These are phyloP conservation scores for Patella caerulea DNA, from an alignment of 2,888 invertebrate genomes.

Conservation along the genomic window DNA sequence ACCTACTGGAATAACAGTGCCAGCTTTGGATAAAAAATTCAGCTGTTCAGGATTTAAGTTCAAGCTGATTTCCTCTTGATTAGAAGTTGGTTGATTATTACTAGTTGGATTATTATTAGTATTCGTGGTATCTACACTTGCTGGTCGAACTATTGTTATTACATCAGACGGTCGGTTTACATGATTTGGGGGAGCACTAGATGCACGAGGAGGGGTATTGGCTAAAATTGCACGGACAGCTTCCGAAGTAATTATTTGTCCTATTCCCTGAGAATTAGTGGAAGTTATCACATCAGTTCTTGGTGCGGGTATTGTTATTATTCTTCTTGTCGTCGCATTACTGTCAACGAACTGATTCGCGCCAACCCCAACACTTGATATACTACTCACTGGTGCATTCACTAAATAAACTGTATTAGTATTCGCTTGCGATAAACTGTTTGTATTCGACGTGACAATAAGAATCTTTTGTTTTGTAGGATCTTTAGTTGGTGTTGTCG, in stretches of 20 bases:
- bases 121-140: constrained; percentile 53
- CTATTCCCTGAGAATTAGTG: constrained; percentile 32
- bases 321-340: not conserved
- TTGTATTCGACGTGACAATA: constrained; percentile 17
- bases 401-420: constrained; percentile 18
- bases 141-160: constrained; percentile 53
- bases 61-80: constrained; percentile 33
- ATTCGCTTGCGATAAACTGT: constrained; percentile 14
- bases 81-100: constrained; percentile 21
- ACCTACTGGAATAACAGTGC: constrained; percentile 60
- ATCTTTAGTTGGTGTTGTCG: constrained; percentile 16
- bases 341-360: not conserved
- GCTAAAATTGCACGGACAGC: constrained; percentile 36
- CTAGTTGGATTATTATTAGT: constrained; percentile 13
- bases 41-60: constrained; percentile 44
- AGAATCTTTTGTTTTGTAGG: constrained; percentile 6
- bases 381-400: constrained; percentile 16
- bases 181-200: constrained; percentile 57
- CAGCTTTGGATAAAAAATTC: constrained; percentile 62
- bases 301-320: constrained; percentile 8
- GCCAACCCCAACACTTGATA: constrained; percentile 14
- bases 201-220: constrained; percentile 51
- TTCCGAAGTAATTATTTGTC: constrained; percentile 35
- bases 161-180: constrained; percentile 27
- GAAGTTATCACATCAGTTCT: constrained; percentile 24